Evolutionary conservation across 2,888 invertebrate species (phyloP), one percentile per base, ranked within the genome.

Genomic region (Acanthococcus lagerstroemiae): DNA sequence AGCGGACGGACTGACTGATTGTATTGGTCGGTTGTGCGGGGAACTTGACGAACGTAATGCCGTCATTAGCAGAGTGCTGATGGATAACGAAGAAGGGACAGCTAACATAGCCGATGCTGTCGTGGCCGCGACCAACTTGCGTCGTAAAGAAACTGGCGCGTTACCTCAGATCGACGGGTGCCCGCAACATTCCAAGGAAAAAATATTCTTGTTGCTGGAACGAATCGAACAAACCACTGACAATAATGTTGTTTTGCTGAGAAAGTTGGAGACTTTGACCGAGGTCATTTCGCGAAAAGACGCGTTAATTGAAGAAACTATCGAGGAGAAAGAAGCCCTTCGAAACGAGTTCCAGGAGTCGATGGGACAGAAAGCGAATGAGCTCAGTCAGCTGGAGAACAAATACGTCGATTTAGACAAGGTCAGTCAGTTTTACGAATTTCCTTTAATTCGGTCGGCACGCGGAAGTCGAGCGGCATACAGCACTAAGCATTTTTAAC

Each of bases 61-160:
- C 37, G n/a, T 37, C 37, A n/a, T 37, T 70, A 78, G 79, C 71
- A 79, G 79, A 69, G 78, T 79, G 72, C 79, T 80, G 73, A 78
- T 81, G 44, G 78, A 78, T 66, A 76, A 79, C 68, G 79, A 80
- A 66, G 79, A 81, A 54, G 25, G 12, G 50, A 17, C 46, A 24
- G 55, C 2, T 7, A 55, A 66, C 52, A 57, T 37, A 21, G 26
- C 21, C 6, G 6, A 15, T n/a, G 63, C 48, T 9, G n/a, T 37
- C n/a, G n/a, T 9, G 12, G 37, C 37, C n/a, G 37, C 37, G 1
- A 37, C 37, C 12, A 37, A 37, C 2, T n/a, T 37, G 37, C 37
- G 37, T n/a, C 37, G 12, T n/a, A 37, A 37, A 37, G 37, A 37
- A 37, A n/a, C n/a, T n/a, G 12, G 37, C 37, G 2, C 37, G n/a